These are phyloP conservation scores for Epicauta chinensis DNA, from an alignment of 1,140 invertebrate species.

Conservation along the genomic window DNA sequence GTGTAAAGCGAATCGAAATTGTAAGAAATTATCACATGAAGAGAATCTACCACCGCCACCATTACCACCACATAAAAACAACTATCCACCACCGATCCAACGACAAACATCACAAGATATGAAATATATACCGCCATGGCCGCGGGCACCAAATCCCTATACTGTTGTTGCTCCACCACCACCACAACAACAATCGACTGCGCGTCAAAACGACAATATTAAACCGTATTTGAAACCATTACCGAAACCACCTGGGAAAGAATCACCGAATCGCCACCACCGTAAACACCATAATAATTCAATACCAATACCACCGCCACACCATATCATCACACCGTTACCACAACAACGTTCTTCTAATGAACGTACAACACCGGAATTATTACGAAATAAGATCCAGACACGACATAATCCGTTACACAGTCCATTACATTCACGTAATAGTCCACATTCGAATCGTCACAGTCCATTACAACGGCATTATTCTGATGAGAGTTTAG, in stretches of 20 bases:
- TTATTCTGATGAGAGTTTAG: slow-evolving; percentile 58
- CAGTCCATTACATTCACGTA: slow-evolving; percentile 38
- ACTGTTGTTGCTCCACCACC: slow-evolving; percentile 31
- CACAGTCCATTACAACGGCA: slow-evolving; percentile 48
- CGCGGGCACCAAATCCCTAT: slow-evolving; percentile 47
- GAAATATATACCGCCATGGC: slow-evolving; percentile 50
- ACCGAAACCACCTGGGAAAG: slow-evolving; percentile 48
- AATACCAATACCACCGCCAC: slow-evolving; percentile 21
- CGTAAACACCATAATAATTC: slow-evolving; percentile 28
- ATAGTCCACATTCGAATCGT: slow-evolving; percentile 31
- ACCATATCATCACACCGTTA: slow-evolving; percentile 25
- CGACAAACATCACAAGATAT: slow-evolving; percentile 34
- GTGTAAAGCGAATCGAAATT: slow-evolving; percentile 21
- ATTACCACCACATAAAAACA: slow-evolving; percentile 48
- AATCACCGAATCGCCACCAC: slow-evolving; percentile 36
- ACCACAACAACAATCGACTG: too few species aligned
- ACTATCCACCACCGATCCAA: slow-evolving; percentile 37
- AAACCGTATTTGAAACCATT: slow-evolving; percentile 53
- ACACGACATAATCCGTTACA: slow-evolving; percentile 37
- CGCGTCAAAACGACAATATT: slow-evolving; percentile 22
- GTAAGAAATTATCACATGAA: slow-evolving; percentile 40
- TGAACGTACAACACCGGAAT: slow-evolving; percentile 28
- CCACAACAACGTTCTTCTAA: slow-evolving; percentile 32
- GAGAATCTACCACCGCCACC: slow-evolving; percentile 50
- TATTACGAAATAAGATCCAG: slow-evolving; percentile 32